These are phyloP conservation scores for Caenorhabditis tropicalis DNA, from an alignment of 1,140 invertebrate genomes.

Conservation along the genomic window DNA sequence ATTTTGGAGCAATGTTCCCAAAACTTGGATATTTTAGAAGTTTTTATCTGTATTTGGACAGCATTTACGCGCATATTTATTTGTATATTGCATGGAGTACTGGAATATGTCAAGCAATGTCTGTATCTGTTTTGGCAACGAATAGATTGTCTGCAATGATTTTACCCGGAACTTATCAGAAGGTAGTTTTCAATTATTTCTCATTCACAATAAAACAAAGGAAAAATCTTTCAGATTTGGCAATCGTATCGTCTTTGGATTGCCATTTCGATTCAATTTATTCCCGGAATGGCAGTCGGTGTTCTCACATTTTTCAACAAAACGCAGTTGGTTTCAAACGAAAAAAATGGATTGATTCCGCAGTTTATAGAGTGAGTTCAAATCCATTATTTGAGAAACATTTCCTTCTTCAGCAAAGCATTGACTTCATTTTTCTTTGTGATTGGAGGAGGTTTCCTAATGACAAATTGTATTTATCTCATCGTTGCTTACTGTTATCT, in stretches of 20 bases:
- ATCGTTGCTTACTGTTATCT: not conserved
- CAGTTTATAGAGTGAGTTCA: not conserved
- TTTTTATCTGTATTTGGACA: not conserved
- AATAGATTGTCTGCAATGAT: not conserved
- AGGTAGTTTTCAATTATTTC: not conserved
- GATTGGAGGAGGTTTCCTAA: not conserved
- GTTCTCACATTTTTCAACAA: not conserved
- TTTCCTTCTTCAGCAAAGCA: not conserved
- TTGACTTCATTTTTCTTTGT: conserved; percentile 1
- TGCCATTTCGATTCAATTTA: not conserved
- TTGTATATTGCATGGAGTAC: conserved; percentile 37
- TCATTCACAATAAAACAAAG: not conserved
- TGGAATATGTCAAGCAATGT: conserved; percentile 23
- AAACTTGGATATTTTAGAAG: not conserved
- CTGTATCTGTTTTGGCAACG: conserved; percentile 9
- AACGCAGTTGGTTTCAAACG: not conserved
- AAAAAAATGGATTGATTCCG: not conserved
- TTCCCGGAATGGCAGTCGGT: not conserved
- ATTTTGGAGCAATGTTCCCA: conserved; percentile 4
- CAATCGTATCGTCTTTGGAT: not conserved
- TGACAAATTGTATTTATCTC: not conserved
- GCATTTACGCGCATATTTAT: conserved; percentile 12
- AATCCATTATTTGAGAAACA: not conserved
- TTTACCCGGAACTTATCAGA: not conserved
- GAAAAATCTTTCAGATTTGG: not conserved